Base-by-base conservation (phyloP, 2,888 invertebrate species). In the Aspidiotus rigidus region DNA sequence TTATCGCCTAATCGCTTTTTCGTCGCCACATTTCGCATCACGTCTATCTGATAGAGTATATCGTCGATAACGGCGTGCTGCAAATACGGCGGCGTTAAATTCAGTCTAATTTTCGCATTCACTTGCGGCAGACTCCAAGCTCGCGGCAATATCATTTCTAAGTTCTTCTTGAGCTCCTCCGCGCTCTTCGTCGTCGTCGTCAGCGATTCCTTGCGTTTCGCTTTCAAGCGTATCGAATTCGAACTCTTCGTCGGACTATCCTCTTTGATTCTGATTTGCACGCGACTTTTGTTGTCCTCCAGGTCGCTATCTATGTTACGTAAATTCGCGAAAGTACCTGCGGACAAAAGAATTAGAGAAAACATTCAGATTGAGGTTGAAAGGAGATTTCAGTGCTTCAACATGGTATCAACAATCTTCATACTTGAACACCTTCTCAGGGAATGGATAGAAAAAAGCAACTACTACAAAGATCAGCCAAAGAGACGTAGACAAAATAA, bases 1-100 rank as follows among this genome's bases (percentile, higher is more conserved):
- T 56, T 56, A 71, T 73, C 70, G 17, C 73, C 73, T 9, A 72
- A 70, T 42, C 78, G 78, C 74, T 81, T 81, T 55, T 86, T 82
- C 16, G 85, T 82, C 55, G 86, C 85, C 73, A 90, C 85, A 77
- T 90, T 90, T 63, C 91, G 80, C 83, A 88, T 88, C 60, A 91
- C 87, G 79, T 93, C 93, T 73, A 93, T 86, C 70, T 86, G 84
- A 80, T 90, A 93, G 13, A 85, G 78, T 74, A 85, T 84, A 77
- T 89, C 88, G 78, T 91, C 91, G 79, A 93, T 90, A 56, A 90
- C 87, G 59, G 91, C 91, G 78, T 91, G 90, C 77, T 93, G 92
- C 64, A 92, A 81, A 74, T 89, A 80, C 5, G 92, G 92, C 39
- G 91, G 88, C 75, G 88, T 86, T 69, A 93, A 82, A 59, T 85